Percentiles rank a stretch among this genome's conserved stretches.
These are phyloP conservation scores for Rhopalosiphum padi DNA, from an alignment of 1,140 invertebrate genomes.

Conservation along the genomic window DNA sequence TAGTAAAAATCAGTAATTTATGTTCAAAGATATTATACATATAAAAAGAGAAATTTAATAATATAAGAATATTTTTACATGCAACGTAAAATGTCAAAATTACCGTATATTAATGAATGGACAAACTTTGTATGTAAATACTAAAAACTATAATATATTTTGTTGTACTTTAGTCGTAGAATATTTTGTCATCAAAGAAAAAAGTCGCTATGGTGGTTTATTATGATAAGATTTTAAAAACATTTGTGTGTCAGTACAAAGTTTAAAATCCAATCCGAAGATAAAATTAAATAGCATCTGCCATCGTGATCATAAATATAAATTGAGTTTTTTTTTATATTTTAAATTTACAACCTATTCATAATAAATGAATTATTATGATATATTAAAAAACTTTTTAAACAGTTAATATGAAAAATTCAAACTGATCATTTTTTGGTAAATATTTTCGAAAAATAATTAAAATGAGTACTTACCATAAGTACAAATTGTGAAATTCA, in stretches of 20 bases:
- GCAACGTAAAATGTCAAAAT: not conserved
- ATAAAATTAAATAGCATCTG: slow-evolving; percentile 8
- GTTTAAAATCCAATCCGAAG: not conserved
- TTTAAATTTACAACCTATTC: slow-evolving; percentile 9
- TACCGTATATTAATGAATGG: not conserved
- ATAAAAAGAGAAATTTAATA: not conserved
- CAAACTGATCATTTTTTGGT: not conserved
- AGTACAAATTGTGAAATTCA: not conserved
- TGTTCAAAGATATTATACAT: not conserved
- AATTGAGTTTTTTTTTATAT: slow-evolving; percentile 12
- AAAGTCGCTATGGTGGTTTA: not conserved
- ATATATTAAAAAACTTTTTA: slow-evolving; percentile 44
- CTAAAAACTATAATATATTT: not conserved
- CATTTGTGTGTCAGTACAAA: not conserved
- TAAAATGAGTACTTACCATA: not conserved
- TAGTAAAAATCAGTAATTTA: not conserved
- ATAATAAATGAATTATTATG: slow-evolving; percentile 7
- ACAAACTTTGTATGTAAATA: not conserved
- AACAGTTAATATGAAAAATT: not conserved
- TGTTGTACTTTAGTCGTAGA: not conserved
- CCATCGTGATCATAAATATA: slow-evolving; percentile 3
- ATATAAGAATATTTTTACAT: not conserved
- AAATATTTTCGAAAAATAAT: not conserved
- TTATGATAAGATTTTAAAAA: not conserved
- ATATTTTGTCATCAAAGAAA: not conserved